Evolutionary conservation across 2,113 vertebrate genomes (phyloP).

Genomic region (Siniperca chuatsi): DNA sequence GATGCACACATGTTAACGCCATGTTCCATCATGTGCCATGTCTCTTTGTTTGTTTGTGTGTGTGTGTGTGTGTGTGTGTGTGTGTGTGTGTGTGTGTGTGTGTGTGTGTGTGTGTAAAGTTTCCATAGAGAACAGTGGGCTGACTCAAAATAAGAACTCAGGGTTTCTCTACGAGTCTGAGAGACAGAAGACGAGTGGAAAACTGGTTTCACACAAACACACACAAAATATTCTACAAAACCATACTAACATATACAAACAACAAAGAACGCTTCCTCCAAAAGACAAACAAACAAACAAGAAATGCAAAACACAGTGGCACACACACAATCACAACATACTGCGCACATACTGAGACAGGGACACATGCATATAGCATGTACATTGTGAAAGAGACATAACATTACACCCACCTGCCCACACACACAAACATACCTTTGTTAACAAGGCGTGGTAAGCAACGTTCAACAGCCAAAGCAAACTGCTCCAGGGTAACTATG

Average conservation of each 20-base stretch:
- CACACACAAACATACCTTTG: conserved; percentile 63
- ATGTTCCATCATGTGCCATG: conserved; percentile 47
- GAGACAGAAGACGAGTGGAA: conserved; percentile 73
- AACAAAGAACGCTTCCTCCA: conserved; percentile 17
- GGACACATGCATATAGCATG: not conserved
- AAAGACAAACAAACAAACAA: too few species aligned
- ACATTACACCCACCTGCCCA: not conserved
- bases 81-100: not conserved
- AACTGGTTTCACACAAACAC: conserved; percentile 66
- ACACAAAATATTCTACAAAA: conserved; percentile 27
- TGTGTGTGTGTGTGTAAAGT: conserved; percentile 67
- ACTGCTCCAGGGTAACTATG: conserved; percentile 77
- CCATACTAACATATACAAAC: conserved; percentile 11
- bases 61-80: conserved; percentile 35
- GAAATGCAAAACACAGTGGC: not conserved
- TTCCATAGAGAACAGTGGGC: conserved; percentile 76
- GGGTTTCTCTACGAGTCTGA: conserved; percentile 69
- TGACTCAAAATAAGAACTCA: conserved; percentile 76
- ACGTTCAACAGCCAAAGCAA: conserved; percentile 65
- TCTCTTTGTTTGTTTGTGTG: conserved; percentile 26
- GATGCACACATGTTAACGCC: conserved; percentile 25
- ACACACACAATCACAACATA: not conserved
- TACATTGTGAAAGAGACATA: not conserved
- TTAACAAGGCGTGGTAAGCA: conserved; percentile 75
- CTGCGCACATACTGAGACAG: conserved; percentile 24